Conservation (phyloP, 2,113 vertebrate species). For the Tupaia chinensis region DNA sequence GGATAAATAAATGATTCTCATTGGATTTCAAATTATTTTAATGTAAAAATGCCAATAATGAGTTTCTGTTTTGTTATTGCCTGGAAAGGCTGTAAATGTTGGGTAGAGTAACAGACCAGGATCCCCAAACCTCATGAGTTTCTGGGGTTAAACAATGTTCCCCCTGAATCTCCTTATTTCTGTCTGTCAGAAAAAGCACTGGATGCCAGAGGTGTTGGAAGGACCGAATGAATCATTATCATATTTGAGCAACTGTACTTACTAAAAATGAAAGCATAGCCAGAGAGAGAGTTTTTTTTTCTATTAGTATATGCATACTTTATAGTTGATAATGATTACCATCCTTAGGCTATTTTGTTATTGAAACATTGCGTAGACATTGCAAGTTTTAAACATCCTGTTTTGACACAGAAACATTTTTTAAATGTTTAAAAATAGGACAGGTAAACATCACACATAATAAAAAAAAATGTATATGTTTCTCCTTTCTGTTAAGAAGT, state of each 20-base stretch:
- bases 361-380: not conserved
- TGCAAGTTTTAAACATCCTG: not conserved
- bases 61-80: not conserved
- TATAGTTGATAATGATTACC: not conserved
- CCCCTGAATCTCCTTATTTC: not conserved
- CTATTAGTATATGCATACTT: not conserved
- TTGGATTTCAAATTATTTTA: conserved; percentile 1
- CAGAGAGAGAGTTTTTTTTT: not conserved
- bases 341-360: not conserved
- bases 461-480: not conserved
- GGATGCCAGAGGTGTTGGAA: not conserved
- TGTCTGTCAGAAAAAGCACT: not conserved
- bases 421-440: not conserved
- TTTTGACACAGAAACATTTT: conserved; percentile 10
- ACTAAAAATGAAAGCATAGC: not conserved
- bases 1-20: no score
- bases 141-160: not conserved
- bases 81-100: not conserved
- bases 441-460: not conserved
- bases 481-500: not conserved
- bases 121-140: not conserved
- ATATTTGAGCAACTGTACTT: not conserved
- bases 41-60: not conserved
- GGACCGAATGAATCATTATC: not conserved
- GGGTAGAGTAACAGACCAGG: not conserved